phyloP scores from a whole-genome alignment of 1,140 invertebrate genomes.

The Meteorus sp. region DNA sequence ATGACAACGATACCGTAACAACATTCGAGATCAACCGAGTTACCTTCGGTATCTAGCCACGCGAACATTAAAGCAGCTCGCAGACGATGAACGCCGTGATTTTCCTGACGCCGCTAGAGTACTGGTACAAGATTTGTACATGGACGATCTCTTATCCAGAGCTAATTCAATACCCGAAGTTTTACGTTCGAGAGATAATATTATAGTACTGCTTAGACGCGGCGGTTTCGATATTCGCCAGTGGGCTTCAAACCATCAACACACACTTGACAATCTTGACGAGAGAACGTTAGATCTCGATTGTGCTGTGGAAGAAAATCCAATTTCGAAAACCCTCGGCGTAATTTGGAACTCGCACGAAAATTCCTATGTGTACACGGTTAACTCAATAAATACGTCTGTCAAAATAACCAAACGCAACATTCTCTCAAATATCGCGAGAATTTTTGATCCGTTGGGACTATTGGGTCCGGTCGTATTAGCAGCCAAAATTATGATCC shows the following conservation, averaged over 20 bases:
- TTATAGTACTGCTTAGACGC: conserved; percentile 28
- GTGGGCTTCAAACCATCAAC: conserved; percentile 39
- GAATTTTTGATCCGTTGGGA: conserved; percentile 23
- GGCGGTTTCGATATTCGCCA: conserved; percentile 42
- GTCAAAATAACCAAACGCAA: conserved; percentile 10
- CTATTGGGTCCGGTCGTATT: conserved; percentile 27
- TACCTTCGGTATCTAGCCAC: conserved; percentile 52
- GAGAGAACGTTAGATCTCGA: conserved; percentile 15
- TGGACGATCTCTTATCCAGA: conserved; percentile 54
- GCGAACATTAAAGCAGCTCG: conserved; percentile 43
- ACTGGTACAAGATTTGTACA: conserved; percentile 46
- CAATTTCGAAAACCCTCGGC: conserved; percentile 13
- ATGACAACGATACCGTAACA: neutral
- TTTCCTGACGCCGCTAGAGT: conserved; percentile 37
- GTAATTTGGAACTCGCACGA: neutral
- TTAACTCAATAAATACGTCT: neutral
- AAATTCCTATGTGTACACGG: neutral
- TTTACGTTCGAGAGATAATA: conserved; percentile 28
- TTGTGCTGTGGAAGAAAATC: conserved; percentile 1
- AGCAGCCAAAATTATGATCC: conserved; percentile 20
- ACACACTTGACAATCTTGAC: conserved; percentile 11
- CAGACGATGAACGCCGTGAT: conserved; percentile 34
- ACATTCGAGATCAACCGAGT: conserved; percentile 32
- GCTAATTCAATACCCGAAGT: conserved; percentile 39
- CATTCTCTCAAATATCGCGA: conserved; percentile 19